Base-by-base conservation (phyloP, 2,888 invertebrate genomes). In the Perdita meconis region DNA sequence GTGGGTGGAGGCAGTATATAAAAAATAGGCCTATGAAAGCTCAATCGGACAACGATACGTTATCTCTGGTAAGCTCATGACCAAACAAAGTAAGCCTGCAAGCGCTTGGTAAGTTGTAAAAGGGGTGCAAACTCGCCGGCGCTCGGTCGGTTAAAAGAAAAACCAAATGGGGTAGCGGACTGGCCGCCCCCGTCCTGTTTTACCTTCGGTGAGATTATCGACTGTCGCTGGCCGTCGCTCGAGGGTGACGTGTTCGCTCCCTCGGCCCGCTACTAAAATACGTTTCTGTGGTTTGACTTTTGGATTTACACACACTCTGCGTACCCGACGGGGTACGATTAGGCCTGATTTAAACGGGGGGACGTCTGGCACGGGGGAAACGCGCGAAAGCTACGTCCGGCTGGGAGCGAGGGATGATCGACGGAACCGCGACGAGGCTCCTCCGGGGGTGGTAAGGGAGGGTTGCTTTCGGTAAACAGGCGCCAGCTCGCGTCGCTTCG, bases 131-230 rank as follows among this genome's bases (percentile, higher is more conserved):
- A 87, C 88, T 89, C 86, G 87, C 84, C 86, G 83, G 82, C 85
- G 82, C 76, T 81, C 84, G 85, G 83, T 85, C 85, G 85, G 85
- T 85, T 82, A 84, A 79, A 85, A 65, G 71, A 78, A 81, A 81
- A 83, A 69, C 78, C 73, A 74, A 82, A 68, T 55, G 72, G 67
- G 77, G 64, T 55, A 75, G 80, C 83, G 71, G 83, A 47, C 67
- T 66, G 61, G 74, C 79, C 63, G 80, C 82, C 68, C 47, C 82
- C 81, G 61, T 85, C 83, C 85, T 85, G 81, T 84, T 85, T 92
- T 93, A 93, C 93, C 93, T 93, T 93, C 92, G 89, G 92, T 92
- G 89, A 93, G 93, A 90, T 92, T 93, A 93, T 93, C 93, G 89
- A 93, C 92, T 82, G 93, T 93, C 89, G 93, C 93, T 88, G 93